Evolutionary conservation across 2,888 invertebrate genomes (phyloP).

Genomic region (Drosophila differens): DNA sequence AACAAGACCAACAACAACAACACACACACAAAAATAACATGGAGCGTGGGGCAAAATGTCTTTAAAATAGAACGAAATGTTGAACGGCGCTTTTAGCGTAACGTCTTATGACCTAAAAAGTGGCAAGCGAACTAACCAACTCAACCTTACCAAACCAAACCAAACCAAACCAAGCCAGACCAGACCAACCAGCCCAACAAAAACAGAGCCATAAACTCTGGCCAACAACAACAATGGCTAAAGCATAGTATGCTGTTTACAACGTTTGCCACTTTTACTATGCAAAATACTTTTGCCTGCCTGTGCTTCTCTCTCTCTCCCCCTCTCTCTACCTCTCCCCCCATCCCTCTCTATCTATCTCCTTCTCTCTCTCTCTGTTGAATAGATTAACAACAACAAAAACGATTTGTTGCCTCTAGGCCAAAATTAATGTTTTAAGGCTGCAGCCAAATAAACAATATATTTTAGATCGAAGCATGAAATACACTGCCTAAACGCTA

Average conservation of each 20-base stretch:
- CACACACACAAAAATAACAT: conserved; percentile 5
- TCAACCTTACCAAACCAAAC: conserved; percentile 31
- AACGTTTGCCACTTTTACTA: conserved; percentile 64
- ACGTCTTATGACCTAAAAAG: conserved; percentile 80
- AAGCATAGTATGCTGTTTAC: conserved; percentile 22
- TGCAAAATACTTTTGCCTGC: conserved; percentile 71
- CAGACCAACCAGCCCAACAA: conserved; percentile 38
- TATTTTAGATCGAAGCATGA: not conserved
- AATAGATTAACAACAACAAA: conserved; percentile 68
- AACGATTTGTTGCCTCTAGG: conserved; percentile 29
- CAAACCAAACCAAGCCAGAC: conserved; percentile 33
- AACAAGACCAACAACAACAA: conserved; percentile 39
- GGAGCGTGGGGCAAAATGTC: conserved; percentile 57
- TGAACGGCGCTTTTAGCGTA: conserved; percentile 68
- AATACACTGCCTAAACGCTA: not conserved
- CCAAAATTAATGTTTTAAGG: conserved; percentile 16
- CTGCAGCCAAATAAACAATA: not conserved
- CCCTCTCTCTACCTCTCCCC: not conserved
- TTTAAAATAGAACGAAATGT: conserved; percentile 78
- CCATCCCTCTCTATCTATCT: not conserved
- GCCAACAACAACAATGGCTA: conserved; percentile 31
- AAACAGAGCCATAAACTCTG: conserved; percentile 46
- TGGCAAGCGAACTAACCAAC: conserved; percentile 64
- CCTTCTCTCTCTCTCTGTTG: conserved; percentile 34
- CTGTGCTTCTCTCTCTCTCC: not conserved